Evolutionary conservation across 2,888 invertebrate genomes (phyloP), one percentile per base, ranked within the genome.

Genomic region (Thymelicus lineola): DNA sequence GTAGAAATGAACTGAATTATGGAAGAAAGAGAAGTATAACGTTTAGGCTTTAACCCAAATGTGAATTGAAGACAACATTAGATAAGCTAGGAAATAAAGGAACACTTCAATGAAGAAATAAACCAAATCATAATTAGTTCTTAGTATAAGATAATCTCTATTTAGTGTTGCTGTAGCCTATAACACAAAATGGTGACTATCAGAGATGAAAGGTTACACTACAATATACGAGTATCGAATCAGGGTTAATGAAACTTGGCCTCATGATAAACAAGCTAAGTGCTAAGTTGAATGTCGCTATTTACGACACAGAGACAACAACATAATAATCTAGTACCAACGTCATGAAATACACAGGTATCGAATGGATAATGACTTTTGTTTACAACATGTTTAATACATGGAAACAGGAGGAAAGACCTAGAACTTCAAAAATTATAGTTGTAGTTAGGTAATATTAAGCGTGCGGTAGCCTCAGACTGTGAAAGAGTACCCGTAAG

Each of bases 231-330:
- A 10, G 59, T 59, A 38, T 36, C 42, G 59, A 38, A 59, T 59
- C 38, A 59, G 59, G 59, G 42, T 59, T 59, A 59, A 59, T 38
- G 59, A 38, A 59, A 17, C 36, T 42, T 59, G 59, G 59, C 38
- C 59, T 42, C 10, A 6, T 10, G 59, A 59, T 59, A 59, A 59
- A 53, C 53, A 53, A 53, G 53, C 53, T 53, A 53, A 53, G 53
- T 15, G 42, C 59, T 59, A 36, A 38, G 59, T 42, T 59, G 38
- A 36, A 59, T 38, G 15, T 59, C 9, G 42, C n/a, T 42, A 59
- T 59, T 38, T 59, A 59, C n/a, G 36, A 59, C 15, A 38, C 38
- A 38, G 38, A 42, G 59, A 59, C 42, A 1, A 59, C 15, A 59
- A 53, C 53, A 53, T 20, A 17, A 53, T 53, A 53, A 10, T 20